These are phyloP conservation scores for Eurypyga helias DNA, from an alignment of 2,113 vertebrate genomes.

Conservation along the genomic window DNA sequence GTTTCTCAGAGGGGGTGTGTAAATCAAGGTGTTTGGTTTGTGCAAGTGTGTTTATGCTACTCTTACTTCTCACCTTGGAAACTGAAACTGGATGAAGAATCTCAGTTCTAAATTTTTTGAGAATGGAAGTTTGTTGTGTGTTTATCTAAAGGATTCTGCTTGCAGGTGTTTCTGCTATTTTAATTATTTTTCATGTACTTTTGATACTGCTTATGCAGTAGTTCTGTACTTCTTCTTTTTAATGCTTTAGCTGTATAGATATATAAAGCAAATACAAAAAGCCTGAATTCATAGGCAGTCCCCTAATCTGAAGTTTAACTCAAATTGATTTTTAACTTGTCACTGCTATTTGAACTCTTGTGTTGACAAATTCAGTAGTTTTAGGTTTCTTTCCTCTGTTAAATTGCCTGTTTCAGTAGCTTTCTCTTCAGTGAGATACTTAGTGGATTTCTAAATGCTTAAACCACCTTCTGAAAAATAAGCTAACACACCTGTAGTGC, in stretches of 20 bases:
- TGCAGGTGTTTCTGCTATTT: neutral
- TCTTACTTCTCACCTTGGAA: neutral
- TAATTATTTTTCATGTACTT: neutral
- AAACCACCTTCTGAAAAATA: neutral
- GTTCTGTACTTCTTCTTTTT: neutral
- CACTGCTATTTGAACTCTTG: neutral
- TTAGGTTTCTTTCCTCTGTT: neutral
- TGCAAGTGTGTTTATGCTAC: neutral
- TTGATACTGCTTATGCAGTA: neutral
- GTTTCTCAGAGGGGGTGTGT: neutral
- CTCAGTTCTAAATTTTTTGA: neutral
- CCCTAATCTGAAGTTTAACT: neutral
- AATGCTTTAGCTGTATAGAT: neutral
- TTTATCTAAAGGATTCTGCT: neutral
- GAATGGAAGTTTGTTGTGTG: neutral
- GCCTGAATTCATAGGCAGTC: neutral
- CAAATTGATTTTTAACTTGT: neutral
- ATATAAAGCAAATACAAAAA: neutral
- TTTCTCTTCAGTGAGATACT: neutral
- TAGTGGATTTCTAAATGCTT: neutral
- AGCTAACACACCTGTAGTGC: neutral
- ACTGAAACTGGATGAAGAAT: neutral
- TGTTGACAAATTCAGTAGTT: neutral
- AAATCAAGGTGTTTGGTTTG: neutral
- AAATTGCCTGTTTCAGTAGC: neutral